Base-by-base conservation (phyloP, 2,888 invertebrate genomes). In the Pyrrhosoma nymphula region DNA sequence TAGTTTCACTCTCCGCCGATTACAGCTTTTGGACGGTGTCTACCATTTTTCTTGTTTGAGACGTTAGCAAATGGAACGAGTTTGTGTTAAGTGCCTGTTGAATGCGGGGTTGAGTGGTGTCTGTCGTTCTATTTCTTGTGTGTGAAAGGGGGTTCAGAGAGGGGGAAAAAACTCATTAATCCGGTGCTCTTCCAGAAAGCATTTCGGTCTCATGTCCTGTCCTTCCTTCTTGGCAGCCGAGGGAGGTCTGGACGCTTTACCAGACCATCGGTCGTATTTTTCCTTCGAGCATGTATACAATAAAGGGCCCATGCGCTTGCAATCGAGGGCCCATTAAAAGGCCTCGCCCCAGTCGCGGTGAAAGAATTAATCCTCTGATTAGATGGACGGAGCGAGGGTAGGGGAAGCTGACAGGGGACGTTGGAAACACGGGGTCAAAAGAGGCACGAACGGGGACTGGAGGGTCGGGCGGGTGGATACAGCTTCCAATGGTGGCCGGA, bases 291-390 rank as follows among this genome's bases (percentile, higher is more conserved):
- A n/a, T n/a, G n/a, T n/a, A n/a, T n/a, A n/a, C n/a, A n/a, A n/a
- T n/a, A n/a, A n/a, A n/a, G n/a, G n/a, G n/a, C n/a, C n/a, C n/a
- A n/a, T n/a, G n/a, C n/a, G n/a, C n/a, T n/a, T n/a, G n/a, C n/a
- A 89, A 89, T 89, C 55, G 55, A 47, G 89, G 89, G 82, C 47
- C 55, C 56, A 89, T 89, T 89, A 89, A 56, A 82, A 56, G 47
- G 56, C 89, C 47, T n/a, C 55, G 89, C 35, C 82, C 82, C 69
- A 18, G 47, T 23, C 47, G 88, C 39, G 18, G 88, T 3, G 89
- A 60, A 89, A 10, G 39, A 55, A 47, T 89, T 89, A 89, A 89
- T 89, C 89, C 30, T 0, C 55, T 55, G 89, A 56, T 56, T 89
- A 12, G 69, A 14, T 10, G 60, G 47, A 8, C 8, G 47, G 14